These are phyloP conservation scores for Pluvianellus socialis DNA, from an alignment of 2,113 vertebrate genomes.

Conservation along the genomic window DNA sequence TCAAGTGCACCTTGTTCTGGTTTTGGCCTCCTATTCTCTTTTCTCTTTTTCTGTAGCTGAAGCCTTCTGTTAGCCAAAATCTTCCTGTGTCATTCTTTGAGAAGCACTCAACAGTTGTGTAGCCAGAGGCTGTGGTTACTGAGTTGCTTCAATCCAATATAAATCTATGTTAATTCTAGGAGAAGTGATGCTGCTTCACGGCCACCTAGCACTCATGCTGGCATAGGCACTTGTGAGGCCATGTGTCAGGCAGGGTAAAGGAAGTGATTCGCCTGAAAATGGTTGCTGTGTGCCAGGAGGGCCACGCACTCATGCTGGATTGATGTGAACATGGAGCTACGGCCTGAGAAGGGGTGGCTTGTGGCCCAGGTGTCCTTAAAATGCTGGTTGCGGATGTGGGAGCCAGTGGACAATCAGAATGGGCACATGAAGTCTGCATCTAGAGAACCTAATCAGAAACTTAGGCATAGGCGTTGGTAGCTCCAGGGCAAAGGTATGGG, in stretches of 20 bases:
- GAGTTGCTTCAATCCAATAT: background rate
- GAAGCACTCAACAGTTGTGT: background rate
- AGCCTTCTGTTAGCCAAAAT: background rate
- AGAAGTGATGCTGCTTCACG: background rate
- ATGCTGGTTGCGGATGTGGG: background rate
- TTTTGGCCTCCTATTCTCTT: background rate
- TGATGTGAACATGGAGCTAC: background rate
- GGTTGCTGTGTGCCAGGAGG: background rate
- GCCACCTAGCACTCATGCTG: background rate
- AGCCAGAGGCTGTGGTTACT: background rate
- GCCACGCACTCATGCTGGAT: background rate
- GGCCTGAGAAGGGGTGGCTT: background rate
- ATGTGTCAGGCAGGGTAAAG: background rate
- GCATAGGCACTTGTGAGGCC: background rate
- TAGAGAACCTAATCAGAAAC: background rate
- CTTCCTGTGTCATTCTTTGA: background rate
- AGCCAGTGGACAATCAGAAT: background rate
- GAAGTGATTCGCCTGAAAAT: background rate
- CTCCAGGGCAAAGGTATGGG: background rate
- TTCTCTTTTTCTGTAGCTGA: background rate
- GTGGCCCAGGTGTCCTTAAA: background rate
- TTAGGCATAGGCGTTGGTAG: fast-evolving
- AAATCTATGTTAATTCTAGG: background rate
- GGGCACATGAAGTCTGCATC: fast-evolving
- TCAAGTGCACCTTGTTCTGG: background rate